phyloP scores from a whole-genome alignment of 1,140 invertebrate species.

The Heliconius hewitsoni region DNA sequence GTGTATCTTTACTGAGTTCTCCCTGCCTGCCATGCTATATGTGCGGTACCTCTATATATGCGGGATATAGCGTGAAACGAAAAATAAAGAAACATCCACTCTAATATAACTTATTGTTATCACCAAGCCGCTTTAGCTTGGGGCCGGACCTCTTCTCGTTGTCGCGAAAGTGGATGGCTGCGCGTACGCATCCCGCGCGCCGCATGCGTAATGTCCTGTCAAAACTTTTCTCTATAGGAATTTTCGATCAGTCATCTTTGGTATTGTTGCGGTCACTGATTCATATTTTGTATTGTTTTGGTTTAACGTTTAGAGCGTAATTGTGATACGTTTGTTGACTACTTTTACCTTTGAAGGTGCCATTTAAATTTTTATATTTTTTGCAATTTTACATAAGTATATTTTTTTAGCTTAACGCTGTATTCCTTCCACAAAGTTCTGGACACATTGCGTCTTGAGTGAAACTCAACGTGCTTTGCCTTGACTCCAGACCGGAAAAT shows the following conservation, averaged over 20 bases:
- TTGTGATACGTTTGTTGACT: not conserved
- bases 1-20: too few relatives aligned
- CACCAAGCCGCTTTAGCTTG: not conserved
- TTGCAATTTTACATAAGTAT: too few relatives aligned
- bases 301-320: not conserved
- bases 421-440: too few relatives aligned
- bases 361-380: not conserved
- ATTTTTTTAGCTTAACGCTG: too few relatives aligned
- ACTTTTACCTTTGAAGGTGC: not conserved
- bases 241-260: constrained; percentile 59
- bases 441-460: too few relatives aligned
- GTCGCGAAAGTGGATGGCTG: constrained; percentile 64
- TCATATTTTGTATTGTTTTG: constrained; percentile 34
- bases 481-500: too few relatives aligned
- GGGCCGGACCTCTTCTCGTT: constrained; percentile 14
- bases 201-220: constrained; percentile 67
- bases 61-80: too few relatives aligned
- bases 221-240: constrained; percentile 70
- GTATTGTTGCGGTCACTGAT: constrained; percentile 50
- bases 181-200: constrained; percentile 58
- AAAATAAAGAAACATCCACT: too few relatives aligned
- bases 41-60: too few relatives aligned
- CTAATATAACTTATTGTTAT: not conserved
- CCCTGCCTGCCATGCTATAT: too few relatives aligned
- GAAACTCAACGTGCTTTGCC: too few relatives aligned